Percentiles rank a stretch among this genome's conserved stretches.
phyloP scores from a whole-genome alignment of 1,140 invertebrate genomes.

The Trichonephila clavipes region DNA sequence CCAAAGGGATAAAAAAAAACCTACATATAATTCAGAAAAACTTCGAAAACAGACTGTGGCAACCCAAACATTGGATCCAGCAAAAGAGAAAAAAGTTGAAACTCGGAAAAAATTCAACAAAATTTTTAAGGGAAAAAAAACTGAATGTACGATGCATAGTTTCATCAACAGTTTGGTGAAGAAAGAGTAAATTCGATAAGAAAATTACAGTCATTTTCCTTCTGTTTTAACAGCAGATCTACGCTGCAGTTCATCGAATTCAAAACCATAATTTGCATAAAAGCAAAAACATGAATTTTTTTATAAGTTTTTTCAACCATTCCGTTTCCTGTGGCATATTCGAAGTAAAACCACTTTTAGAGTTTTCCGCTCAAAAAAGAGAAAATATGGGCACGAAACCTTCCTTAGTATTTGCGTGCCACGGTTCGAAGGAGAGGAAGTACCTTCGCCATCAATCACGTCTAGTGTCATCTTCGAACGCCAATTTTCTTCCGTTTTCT shows the following conservation, averaged over 20 bases:
- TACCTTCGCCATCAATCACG: conserved; percentile 11
- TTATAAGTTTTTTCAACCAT: background rate
- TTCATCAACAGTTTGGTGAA: too few relatives aligned
- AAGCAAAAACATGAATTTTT: background rate
- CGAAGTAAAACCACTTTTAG: conserved; percentile 37
- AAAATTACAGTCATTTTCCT: background rate
- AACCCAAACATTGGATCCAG: too few relatives aligned
- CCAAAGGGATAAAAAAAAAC: too few relatives aligned
- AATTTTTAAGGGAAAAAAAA: too few relatives aligned
- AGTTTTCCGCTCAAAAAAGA: background rate
- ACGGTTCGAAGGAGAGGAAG: background rate
- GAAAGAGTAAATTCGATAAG: background rate
- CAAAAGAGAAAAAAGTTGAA: too few relatives aligned
- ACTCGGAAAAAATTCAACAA: too few relatives aligned
- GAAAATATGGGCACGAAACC: background rate
- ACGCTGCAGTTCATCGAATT: background rate
- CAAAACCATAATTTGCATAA: conserved; percentile 6
- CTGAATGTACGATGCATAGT: too few relatives aligned
- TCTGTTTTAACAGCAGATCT: background rate
- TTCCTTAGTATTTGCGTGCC: conserved; percentile 7
- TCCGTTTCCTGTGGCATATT: background rate
- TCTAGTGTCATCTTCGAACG: conserved; percentile 18
- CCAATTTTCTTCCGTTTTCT: background rate
- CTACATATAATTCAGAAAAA: too few relatives aligned
- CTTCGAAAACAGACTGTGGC: too few relatives aligned